Evolutionary conservation across 2,797 vertebrate genomes (phyloP), one percentile per base, ranked within the genome.

Genomic region (Okamejei kenojei): DNA sequence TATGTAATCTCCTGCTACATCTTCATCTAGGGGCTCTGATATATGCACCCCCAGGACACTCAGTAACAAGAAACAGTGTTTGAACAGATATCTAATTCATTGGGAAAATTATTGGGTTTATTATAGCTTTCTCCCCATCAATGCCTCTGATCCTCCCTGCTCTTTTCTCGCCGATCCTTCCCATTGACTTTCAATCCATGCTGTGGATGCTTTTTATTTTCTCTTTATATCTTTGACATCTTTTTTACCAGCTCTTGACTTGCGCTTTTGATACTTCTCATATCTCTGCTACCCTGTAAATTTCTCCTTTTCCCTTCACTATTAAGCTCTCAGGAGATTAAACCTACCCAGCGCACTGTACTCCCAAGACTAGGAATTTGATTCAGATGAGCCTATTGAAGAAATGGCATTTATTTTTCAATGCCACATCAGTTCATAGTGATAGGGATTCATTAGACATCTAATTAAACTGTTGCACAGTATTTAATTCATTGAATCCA

Each of bases 21-120:
- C 84, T 88, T 88, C 63, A 88, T 88, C n/a, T 68, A 88, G 84
- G 61, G 29, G 61, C 63, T 86, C 58, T 88, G 17, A 32, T 65
- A 35, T 68, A 88, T 35, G 84, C n/a, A 68, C 61, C 84, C n/a
- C 61, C 84, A 88, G n/a, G 84, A 88, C 63, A 88, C n/a, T 68
- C 61, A 68, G 63, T 88, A 68, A 68, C 84, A 88, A 88, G 78
- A 79, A 35, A 19, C 78, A 79, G 63, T 32, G 63, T 88, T 88
- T 88, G 84, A 88, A 88, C 63, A 65, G 84, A 35, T 7, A 68
- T 35, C n/a, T 68, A 65, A 88, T 88, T 88, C 61, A 65, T 88
- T 68, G 61, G 61, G 84, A 88, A 68, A 88, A 84, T 29, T 84
- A 84, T 61, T 88, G 63, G 84, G 68, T 88, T 88, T 86, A 86